Conservation (phyloP, 2,113 vertebrate species). For the Nycticryphes semicollaris region DNA sequence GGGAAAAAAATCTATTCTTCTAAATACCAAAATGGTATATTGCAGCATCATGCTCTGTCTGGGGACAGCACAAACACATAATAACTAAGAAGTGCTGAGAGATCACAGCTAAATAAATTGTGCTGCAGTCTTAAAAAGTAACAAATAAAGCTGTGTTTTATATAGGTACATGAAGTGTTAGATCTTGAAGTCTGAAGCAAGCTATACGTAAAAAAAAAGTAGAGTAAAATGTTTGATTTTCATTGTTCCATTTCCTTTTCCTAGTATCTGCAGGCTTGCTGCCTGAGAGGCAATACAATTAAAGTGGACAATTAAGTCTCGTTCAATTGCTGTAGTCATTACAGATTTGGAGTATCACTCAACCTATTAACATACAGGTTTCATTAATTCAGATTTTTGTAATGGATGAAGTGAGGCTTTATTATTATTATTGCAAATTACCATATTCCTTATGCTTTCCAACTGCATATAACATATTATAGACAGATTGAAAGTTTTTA, state of each 20-base stretch:
- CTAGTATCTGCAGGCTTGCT: neutral
- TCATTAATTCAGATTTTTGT: slow-evolving; percentile 39
- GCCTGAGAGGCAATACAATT: neutral
- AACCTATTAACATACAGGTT: neutral
- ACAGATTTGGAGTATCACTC: neutral
- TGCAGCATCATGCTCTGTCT: neutral
- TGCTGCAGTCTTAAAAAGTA: neutral
- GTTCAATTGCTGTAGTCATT: neutral
- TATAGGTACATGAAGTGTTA: neutral
- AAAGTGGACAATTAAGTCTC: slow-evolving; percentile 1
- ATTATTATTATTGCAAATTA: slow-evolving; percentile 1
- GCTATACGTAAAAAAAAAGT: neutral
- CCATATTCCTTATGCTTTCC: neutral
- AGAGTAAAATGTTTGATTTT: neutral
- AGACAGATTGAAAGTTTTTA: neutral
- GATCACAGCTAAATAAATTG: neutral
- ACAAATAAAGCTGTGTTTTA: neutral
- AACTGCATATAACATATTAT: neutral
- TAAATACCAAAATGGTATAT: neutral
- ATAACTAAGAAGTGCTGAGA: neutral
- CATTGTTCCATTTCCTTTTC: neutral
- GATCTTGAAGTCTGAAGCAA: neutral
- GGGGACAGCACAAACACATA: neutral
- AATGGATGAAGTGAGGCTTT: neutral
- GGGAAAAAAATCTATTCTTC: neutral